Evolutionary conservation across 2,113 vertebrate genomes (phyloP).

Genomic region (Vidua macroura): DNA sequence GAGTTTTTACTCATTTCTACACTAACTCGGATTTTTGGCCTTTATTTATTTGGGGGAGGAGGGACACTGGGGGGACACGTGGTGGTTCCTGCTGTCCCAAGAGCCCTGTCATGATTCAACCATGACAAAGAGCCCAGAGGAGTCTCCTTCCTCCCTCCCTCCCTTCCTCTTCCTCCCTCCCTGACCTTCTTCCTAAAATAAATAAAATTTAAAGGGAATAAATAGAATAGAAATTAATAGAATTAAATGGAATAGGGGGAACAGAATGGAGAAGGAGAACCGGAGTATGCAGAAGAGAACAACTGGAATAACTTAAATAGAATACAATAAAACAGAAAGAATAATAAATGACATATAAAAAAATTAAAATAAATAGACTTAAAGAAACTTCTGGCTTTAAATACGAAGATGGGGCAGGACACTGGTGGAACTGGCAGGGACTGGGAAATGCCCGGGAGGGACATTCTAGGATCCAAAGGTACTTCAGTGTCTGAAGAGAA

Average conservation of each 20-base stretch:
- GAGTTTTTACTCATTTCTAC: background rate
- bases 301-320: background rate
- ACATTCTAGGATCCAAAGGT: background rate
- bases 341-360: background rate
- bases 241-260: background rate
- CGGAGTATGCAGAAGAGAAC: background rate
- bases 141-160: background rate
- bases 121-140: background rate
- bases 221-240: background rate
- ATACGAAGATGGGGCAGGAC: fast-evolving
- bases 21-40: background rate
- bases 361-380: background rate
- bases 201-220: background rate
- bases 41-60: background rate
- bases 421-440: background rate
- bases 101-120: background rate
- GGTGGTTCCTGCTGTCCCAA: background rate
- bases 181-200: background rate
- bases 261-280: background rate
- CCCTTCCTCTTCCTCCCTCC: background rate
- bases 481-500: background rate
- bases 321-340: background rate
- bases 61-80: background rate
- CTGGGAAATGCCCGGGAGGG: background rate
- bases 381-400: background rate